Percentiles rank a stretch among this genome's conserved stretches.
Conservation (phyloP, 2,797 vertebrate species). For the Chrosomus eos region DNA sequence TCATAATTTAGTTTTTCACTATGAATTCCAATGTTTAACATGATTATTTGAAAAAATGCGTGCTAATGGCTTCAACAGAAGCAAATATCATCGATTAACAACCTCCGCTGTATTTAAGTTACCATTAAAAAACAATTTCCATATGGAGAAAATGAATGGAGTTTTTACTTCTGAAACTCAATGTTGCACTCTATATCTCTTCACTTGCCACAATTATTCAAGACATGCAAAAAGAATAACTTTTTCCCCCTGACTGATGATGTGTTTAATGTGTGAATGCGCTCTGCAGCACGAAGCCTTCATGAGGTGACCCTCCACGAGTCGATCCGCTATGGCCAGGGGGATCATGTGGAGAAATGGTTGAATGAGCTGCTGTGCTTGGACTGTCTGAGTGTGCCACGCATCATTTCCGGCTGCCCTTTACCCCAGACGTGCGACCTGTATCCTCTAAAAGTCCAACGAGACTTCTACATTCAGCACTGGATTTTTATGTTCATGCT, state of each 20-base stretch:
- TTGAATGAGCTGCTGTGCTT: slow-evolving; percentile 93
- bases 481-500: background rate
- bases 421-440: slow-evolving; percentile 92
- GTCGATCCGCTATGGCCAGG: slow-evolving; percentile 92
- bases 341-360: slow-evolving; percentile 95
- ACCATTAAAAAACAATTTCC: no score
- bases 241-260: background rate
- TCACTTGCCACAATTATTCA: background rate
- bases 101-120: no score
- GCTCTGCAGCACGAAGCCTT: slow-evolving; percentile 80
- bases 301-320: slow-evolving; percentile 96
- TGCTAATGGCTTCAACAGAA: background rate
- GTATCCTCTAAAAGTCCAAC: slow-evolving; percentile 83
- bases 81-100: background rate
- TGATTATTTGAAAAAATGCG: no score
- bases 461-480: background rate
- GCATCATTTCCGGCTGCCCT: slow-evolving; percentile 93
- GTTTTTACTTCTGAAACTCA: background rate
- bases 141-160: background rate
- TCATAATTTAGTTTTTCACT: no score
- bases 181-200: background rate
- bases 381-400: slow-evolving; percentile 92
- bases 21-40: no score
- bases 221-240: background rate
- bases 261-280: background rate